These are phyloP conservation scores for Orthonevra nobilis DNA, from an alignment of 2,888 invertebrate species.

Conservation along the genomic window DNA sequence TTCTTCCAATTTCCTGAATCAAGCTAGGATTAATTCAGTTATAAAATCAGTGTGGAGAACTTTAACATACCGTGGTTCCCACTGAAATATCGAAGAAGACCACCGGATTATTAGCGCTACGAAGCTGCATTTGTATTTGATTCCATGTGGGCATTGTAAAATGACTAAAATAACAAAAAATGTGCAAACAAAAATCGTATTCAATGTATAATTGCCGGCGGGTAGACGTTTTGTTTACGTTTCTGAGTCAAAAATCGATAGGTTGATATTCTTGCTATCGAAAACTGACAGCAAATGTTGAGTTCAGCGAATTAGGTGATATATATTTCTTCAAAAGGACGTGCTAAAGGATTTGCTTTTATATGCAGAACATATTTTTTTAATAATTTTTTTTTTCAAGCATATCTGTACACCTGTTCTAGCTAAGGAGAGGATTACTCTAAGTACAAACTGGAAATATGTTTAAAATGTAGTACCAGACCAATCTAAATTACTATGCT, in stretches of 20 bases:
- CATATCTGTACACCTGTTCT: too few relatives aligned
- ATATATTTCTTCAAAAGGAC: too few relatives aligned
- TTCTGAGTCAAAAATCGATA: conserved; percentile 2
- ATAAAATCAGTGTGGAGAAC: too few relatives aligned
- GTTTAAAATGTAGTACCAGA: too few relatives aligned
- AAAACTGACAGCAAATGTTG: not conserved
- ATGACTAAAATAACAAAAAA: not conserved
- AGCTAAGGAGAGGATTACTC: too few relatives aligned
- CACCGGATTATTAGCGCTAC: conserved; percentile 97
- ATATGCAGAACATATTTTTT: too few relatives aligned
- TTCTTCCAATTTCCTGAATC: conserved; percentile 95
- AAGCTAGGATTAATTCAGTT: too few relatives aligned
- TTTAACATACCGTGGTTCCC: conserved; percentile 89
- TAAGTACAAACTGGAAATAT: too few relatives aligned
- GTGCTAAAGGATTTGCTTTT: too few relatives aligned
- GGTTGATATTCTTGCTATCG: conserved; percentile 1
- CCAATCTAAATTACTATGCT: too few relatives aligned
- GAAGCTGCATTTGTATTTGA: conserved; percentile 93
- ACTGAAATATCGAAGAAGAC: conserved; percentile 99
- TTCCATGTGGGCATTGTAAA: conserved; percentile 94
- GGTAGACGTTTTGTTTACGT: conserved; percentile 52
- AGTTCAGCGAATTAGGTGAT: too few relatives aligned
- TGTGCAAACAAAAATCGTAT: not conserved
- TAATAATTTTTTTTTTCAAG: too few relatives aligned
- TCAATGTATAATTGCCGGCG: not conserved